Percentiles rank a stretch among this genome's conserved stretches.
These are phyloP conservation scores for Choristoneura fumiferana DNA, from an alignment of 1,140 invertebrate genomes.

Conservation along the genomic window DNA sequence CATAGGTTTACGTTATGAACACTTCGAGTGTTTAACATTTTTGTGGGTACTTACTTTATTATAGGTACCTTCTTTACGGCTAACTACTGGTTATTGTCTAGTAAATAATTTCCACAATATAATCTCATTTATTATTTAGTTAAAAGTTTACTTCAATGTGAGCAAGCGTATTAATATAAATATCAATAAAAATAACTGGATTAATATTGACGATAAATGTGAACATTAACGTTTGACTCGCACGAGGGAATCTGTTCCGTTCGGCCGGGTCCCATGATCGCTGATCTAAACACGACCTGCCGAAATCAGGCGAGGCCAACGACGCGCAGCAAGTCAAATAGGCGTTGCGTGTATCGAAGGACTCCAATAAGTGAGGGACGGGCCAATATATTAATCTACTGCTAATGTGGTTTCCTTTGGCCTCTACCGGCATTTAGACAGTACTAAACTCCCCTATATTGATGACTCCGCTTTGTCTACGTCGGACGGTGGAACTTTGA, in stretches of 20 bases:
- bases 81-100: too few relatives aligned
- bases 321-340: conserved; percentile 39
- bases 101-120: too few relatives aligned
- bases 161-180: too few relatives aligned
- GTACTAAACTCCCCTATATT: conserved; percentile 54
- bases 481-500: conserved; percentile 55
- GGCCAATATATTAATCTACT: conserved; percentile 50
- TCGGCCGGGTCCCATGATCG: neutral
- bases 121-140: too few relatives aligned
- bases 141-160: too few relatives aligned
- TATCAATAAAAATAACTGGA: too few relatives aligned
- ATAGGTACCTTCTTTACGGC: too few relatives aligned
- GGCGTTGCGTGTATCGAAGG: conserved; percentile 45
- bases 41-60: too few relatives aligned
- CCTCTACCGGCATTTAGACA: conserved; percentile 39
- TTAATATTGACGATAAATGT: too few relatives aligned
- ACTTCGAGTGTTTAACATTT: too few relatives aligned
- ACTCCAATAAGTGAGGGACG: conserved; percentile 44
- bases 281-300: conserved; percentile 7
- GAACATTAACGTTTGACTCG: neutral
- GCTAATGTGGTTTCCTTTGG: conserved; percentile 48
- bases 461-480: conserved; percentile 63
- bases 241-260: neutral
- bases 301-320: conserved; percentile 21
- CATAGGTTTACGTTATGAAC: too few relatives aligned